Base-by-base conservation (phyloP, 2,113 vertebrate species). In the Eurystomus gularis region DNA sequence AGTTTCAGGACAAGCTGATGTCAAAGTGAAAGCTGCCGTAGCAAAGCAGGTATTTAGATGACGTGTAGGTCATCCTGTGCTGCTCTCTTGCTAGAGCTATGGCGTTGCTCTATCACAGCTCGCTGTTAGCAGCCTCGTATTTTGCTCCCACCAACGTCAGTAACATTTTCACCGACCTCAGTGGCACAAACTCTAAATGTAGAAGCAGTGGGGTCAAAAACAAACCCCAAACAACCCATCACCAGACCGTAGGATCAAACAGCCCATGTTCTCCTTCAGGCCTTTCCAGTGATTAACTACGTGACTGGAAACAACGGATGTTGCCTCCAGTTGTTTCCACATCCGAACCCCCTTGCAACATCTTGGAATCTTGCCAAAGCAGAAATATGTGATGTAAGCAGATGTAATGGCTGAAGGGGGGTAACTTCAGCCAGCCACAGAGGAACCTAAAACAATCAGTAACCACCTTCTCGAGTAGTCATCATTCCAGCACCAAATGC, bases 401-500 rank as follows among this genome's bases (percentile, higher is more conserved):
- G 42, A 72, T 35, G 24, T 52, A 86, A 61, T 7, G 46, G 57
- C 25, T 72, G 37, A 70, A n/a, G 39, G 17, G 26, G 61, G 9
- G 17, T 78, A 54, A 55, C 24, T 69, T 60, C 40, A 95, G 37
- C 35, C 52, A 93, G 39, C 24, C 9, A 28, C 14, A 54, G 18
- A 90, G 9, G 16, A 95, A 90, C 15, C 7, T 64, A 48, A 93
- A 94, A 3, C 49, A 90, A 35, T 51, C 24, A 75, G 46, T 78
- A 78, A 70, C 93, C 83, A 94, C 91, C 95, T 93, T 94, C 73
- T 76, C 20, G 14, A 60, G 89, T 3, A 72, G 91, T 40, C 94
- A 92, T 95, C 31, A 19, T 82, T 76, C 61, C 10, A 1, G 72
- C 25, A 65, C 25, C 42, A 89, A 92, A 64, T 3, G 31, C 58